Evolutionary conservation across 2,888 invertebrate genomes (phyloP), one percentile per base, ranked within the genome.

Genomic region (Caradrina kadenii): DNA sequence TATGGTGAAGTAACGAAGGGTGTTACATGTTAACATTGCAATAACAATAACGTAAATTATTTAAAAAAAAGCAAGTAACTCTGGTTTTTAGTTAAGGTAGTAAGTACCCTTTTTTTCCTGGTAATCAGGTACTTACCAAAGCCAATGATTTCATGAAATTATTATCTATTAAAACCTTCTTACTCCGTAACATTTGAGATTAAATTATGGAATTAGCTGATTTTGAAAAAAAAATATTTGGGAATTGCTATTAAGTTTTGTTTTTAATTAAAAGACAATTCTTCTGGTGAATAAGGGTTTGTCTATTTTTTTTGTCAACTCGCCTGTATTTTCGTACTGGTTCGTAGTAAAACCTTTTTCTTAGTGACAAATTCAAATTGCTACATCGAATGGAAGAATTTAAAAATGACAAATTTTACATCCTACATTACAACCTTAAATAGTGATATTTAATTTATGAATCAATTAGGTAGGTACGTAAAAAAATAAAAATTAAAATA

Each of bases 161-260:
- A 11, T 17, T 26, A 26, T 26, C 26, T 26, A n/a, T 13, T 48
- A 19, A 39, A 67, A 68, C 19, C 49, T 67, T 39, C 55, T 55
- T 68, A 13, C n/a, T 21, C 13, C 1, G 1, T 19, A 4, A 13
- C n/a, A 13, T 15, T 21, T 26, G 2, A 3, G 26, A 26, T 26
- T 26, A 26, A 26, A 26, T 26, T 26, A 26, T 6, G 17, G 7
- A 17, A 64, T 58, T 54, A 49, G 58, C 49, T 7, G 53, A 45
- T 31, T 19, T 2, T 11, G 6, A 1, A 2, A 6, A 6, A 53
- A 64, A 49, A 10, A 21, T n/a, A 55, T 13, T 48, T 52, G 3
- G 53, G n/a, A n/a, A 42, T 58, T 39, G 10, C 39, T n/a, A 58
- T 48, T 21, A 39, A 6, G 15, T 21, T 62, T 35, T 35, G 6